Conservation (phyloP, 2,113 vertebrate species). For the Brachypodius melanocephalos region DNA sequence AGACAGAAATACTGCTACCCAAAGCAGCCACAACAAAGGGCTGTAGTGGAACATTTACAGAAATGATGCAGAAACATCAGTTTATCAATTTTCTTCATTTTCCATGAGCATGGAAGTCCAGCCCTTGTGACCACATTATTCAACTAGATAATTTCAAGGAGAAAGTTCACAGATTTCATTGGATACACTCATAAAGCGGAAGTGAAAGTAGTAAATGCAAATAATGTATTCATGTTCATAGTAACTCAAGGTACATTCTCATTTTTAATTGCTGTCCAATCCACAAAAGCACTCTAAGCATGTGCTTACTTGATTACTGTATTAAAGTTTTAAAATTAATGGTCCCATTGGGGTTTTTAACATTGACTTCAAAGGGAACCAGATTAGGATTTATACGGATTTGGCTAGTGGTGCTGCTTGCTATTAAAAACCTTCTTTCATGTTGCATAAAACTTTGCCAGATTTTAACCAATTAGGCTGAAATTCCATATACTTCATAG, state of each 20-base stretch:
- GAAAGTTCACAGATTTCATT: background rate
- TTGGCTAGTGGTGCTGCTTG: background rate
- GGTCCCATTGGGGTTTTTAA: background rate
- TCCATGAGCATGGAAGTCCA: background rate
- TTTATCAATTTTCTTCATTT: background rate
- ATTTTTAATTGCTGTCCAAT: slow-evolving; percentile 26
- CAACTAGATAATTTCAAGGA: background rate
- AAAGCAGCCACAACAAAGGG: slow-evolving; percentile 31
- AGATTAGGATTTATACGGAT: slow-evolving; percentile 23
- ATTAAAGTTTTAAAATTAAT: slow-evolving; percentile 39
- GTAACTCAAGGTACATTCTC: background rate
- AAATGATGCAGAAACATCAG: background rate
- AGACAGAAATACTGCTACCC: background rate
- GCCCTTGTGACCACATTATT: background rate
- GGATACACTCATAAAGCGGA: background rate
- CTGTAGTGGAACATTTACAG: background rate
- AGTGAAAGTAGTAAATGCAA: slow-evolving; percentile 6
- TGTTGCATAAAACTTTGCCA: slow-evolving; percentile 11
- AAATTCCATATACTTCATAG: background rate
- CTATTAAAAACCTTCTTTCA: slow-evolving; percentile 41
- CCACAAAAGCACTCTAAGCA: slow-evolving; percentile 1
- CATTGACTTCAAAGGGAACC: slow-evolving; percentile 41
- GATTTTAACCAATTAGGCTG: slow-evolving; percentile 7
- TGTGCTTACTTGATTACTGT: slow-evolving; percentile 21
- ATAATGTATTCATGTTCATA: background rate